Evolutionary conservation across 2,888 invertebrate species (phyloP).

Genomic region (Agriopis leucophaearia): DNA sequence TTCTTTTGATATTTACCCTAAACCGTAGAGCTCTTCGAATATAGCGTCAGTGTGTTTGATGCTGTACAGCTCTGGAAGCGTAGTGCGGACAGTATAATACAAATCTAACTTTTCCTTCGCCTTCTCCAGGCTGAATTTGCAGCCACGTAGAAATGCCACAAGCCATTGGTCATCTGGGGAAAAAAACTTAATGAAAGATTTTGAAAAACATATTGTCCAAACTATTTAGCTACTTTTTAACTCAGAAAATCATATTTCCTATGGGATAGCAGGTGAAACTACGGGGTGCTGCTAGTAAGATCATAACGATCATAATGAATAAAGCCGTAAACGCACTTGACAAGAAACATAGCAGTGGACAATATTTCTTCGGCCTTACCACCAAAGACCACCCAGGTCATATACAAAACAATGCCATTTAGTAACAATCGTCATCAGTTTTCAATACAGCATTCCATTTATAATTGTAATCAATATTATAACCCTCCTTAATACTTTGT

Average conservation of each 20-base stretch:
- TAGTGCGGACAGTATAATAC: conserved; percentile 80
- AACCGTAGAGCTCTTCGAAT: conserved; percentile 50
- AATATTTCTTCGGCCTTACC: too few species aligned
- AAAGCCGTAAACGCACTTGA: not conserved
- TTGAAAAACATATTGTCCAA: too few species aligned
- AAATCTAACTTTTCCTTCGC: conserved; percentile 87
- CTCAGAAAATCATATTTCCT: too few species aligned
- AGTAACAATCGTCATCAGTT: not conserved
- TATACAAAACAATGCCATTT: not conserved
- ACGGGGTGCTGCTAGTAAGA: too few species aligned
- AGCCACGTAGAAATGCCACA: conserved; percentile 85
- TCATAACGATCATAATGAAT: too few species aligned
- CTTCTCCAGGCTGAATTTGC: conserved; percentile 86
- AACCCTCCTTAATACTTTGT: not conserved
- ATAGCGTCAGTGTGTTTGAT: conserved; percentile 48
- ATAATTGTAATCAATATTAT: conserved; percentile 1
- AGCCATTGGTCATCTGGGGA: conserved; percentile 84
- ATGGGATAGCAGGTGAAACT: too few species aligned
- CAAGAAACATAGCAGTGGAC: not conserved
- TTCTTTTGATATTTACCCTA: conserved; percentile 37
- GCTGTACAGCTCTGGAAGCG: conserved; percentile 76
- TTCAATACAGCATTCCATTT: not conserved
- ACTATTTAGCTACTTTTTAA: too few species aligned
- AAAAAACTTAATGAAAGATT: not conserved
- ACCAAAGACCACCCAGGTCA: too few species aligned